These are phyloP conservation scores for Semicossyphus pulcher DNA, from an alignment of 2,113 vertebrate genomes.

Conservation along the genomic window DNA sequence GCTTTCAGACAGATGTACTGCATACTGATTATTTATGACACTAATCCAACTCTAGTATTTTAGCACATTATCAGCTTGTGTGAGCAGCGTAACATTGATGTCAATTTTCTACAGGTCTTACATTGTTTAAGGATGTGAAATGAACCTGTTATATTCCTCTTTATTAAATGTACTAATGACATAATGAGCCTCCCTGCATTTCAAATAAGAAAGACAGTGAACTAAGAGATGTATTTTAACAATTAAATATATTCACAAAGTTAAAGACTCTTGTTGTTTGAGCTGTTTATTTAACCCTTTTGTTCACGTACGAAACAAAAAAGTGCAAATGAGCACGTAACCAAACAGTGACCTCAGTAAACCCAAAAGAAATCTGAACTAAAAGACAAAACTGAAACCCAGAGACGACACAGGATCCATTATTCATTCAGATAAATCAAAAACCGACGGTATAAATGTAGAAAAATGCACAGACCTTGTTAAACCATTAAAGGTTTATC, in stretches of 20 bases:
- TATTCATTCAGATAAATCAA: not conserved
- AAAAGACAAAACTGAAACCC: conserved; percentile 19
- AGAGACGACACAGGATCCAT: not conserved
- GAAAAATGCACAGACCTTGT: not conserved
- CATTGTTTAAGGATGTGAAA: conserved; percentile 37
- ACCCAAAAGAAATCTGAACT: not conserved
- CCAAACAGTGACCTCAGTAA: conserved; percentile 2
- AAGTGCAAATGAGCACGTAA: conserved; percentile 30
- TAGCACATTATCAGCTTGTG: conserved; percentile 8
- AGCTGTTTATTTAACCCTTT: conserved; percentile 56
- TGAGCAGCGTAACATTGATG: conserved; percentile 13
- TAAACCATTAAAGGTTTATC: not conserved
- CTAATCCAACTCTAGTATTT: not conserved
- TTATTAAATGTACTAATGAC: conserved; percentile 40
- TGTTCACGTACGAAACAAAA: conserved; percentile 41
- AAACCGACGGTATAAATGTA: not conserved
- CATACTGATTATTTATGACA: conserved; percentile 4
- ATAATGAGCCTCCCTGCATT: conserved; percentile 19
- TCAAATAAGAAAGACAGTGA: conserved; percentile 17
- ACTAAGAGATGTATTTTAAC: conserved; percentile 71
- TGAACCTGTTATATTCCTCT: conserved; percentile 23
- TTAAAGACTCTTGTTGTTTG: conserved; percentile 3
- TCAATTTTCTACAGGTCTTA: conserved; percentile 47
- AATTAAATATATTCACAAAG: conserved; percentile 65
- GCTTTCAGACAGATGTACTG: conserved; percentile 13